phyloP scores from a whole-genome alignment of 2,888 invertebrate genomes.

The Eremobia ochroleuca region DNA sequence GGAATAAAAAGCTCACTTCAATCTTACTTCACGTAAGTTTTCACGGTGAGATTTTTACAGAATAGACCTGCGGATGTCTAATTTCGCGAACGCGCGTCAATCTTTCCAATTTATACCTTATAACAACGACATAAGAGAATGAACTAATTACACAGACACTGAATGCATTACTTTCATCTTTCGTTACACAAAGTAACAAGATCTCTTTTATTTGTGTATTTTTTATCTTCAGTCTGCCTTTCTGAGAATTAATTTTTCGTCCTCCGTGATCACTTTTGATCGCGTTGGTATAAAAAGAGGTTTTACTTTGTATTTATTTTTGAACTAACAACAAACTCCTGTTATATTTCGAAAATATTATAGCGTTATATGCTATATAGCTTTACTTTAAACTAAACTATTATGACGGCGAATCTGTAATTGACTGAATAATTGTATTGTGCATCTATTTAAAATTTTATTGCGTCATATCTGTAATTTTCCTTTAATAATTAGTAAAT shows the following conservation, averaged over 20 bases:
- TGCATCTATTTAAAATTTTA: neutral
- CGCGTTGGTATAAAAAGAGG: no score
- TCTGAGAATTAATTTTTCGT: neutral
- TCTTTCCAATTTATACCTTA: neutral
- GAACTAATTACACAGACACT: neutral
- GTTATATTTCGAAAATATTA: neutral
- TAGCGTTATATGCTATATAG: neutral
- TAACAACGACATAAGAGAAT: neutral
- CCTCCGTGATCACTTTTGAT: neutral
- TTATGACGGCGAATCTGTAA: conserved; percentile 13
- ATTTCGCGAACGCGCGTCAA: neutral
- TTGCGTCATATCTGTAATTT: neutral
- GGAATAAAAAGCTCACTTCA: no score
- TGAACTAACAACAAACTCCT: neutral
- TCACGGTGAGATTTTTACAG: neutral
- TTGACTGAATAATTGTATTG: conserved; percentile 36
- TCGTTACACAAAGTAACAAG: neutral
- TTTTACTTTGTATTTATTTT: neutral
- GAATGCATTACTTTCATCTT: neutral
- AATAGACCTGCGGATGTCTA: neutral
- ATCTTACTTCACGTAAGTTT: neutral
- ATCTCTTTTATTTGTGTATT: neutral
- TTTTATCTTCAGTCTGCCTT: neutral
- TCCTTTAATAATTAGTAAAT: neutral
- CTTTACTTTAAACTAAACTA: conserved; percentile 24